Percentiles rank a stretch among this genome's conserved stretches.
Evolutionary conservation across 2,797 vertebrate genomes (phyloP).

Genomic region (Sebastolobus alascanus): DNA sequence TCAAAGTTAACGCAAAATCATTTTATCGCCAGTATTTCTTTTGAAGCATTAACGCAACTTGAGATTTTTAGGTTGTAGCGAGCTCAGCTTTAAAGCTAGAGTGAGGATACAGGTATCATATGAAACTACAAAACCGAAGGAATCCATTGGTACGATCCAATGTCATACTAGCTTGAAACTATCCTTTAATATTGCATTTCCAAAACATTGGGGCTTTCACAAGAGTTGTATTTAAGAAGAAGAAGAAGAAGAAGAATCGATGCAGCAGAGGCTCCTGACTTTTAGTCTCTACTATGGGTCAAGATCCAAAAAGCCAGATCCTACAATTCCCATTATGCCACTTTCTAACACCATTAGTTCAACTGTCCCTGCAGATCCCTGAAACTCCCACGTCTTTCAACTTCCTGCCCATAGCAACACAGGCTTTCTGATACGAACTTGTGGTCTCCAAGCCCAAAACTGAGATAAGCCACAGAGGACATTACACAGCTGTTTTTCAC

Average conservation of each 20-base stretch:
- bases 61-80: too few relatives aligned
- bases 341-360: conserved; percentile 16
- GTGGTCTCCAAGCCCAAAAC: conserved; percentile 5
- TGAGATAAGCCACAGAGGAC: conserved; percentile 21
- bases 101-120: neutral
- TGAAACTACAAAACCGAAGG: neutral
- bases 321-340: neutral
- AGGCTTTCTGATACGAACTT: conserved; percentile 17
- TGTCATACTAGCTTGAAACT: neutral
- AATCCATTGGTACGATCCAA: neutral
- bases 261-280: neutral
- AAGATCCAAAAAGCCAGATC: neutral
- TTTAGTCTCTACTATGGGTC: neutral
- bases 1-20: too few relatives aligned
- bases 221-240: neutral
- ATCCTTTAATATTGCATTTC: neutral
- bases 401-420: conserved; percentile 4
- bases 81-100: neutral
- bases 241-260: neutral
- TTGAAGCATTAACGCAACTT: too few relatives aligned
- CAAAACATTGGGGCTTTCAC: neutral
- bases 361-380: neutral
- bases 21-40: too few relatives aligned
- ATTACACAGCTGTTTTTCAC: conserved; percentile 21
- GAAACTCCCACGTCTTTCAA: conserved; percentile 19